Evolutionary conservation across 2,113 vertebrate species (phyloP).

Genomic region (Patagioenas fasciata): DNA sequence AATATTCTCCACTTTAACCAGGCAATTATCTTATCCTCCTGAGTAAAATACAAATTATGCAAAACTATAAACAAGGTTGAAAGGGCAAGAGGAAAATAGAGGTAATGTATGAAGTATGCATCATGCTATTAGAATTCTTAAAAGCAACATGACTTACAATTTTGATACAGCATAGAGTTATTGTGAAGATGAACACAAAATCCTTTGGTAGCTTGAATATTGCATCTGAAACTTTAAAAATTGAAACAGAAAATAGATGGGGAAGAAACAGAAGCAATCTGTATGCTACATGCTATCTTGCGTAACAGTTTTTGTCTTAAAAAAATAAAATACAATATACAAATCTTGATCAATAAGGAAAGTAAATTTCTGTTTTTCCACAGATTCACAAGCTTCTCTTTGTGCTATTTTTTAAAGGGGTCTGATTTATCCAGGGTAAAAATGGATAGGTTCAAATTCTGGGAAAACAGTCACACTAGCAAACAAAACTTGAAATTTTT

Average conservation of each 20-base stretch:
- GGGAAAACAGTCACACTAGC: background rate
- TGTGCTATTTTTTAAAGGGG: background rate
- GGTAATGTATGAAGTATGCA: background rate
- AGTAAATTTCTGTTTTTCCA: background rate
- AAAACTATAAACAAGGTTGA: slow-evolving; percentile 26
- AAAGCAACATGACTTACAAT: background rate
- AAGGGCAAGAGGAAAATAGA: slow-evolving; percentile 53
- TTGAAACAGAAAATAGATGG: background rate
- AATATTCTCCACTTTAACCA: slow-evolving; percentile 11
- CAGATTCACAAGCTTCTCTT: background rate
- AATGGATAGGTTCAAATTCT: background rate
- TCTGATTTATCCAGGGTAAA: background rate
- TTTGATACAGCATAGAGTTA: background rate
- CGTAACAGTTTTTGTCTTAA: background rate
- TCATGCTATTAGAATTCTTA: slow-evolving; percentile 9
- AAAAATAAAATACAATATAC: background rate
- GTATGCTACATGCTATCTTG: background rate
- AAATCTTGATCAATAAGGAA: background rate
- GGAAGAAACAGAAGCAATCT: background rate
- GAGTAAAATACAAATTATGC: slow-evolving; percentile 45
- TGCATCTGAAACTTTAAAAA: background rate
- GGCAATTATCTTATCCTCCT: slow-evolving; percentile 39
- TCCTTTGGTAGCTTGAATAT: background rate
- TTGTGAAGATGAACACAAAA: background rate
- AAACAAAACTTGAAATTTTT: background rate